A percentile compares a stretch with the other conserved stretches of the same genome.
phyloP scores from a whole-genome alignment of 2,113 vertebrate species.

The Perca fluviatilis region DNA sequence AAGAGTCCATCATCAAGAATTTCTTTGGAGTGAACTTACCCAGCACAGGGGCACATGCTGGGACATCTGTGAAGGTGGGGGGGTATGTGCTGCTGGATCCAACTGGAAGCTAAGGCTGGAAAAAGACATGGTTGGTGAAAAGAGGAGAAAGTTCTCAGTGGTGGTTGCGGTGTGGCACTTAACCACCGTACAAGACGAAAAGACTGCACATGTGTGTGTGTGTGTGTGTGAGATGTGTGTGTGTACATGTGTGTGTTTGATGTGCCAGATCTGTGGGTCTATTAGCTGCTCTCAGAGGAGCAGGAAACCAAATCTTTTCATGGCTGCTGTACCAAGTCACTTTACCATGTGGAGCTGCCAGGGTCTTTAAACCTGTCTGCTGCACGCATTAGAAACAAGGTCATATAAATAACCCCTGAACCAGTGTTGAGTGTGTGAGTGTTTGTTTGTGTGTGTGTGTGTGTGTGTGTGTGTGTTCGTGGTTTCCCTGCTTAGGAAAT shows the following conservation, averaged over 20 bases:
- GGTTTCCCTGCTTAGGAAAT: constrained; percentile 50
- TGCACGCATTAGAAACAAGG: constrained; percentile 54
- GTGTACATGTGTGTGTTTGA: constrained; percentile 32
- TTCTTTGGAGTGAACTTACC: neutral
- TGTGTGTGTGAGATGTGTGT: constrained; percentile 9
- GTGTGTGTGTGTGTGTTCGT: constrained; percentile 10
- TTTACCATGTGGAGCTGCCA: constrained; percentile 49
- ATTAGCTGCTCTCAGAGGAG: constrained; percentile 51
- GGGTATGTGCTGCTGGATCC: neutral
- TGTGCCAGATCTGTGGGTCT: constrained; percentile 46
- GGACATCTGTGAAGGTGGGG: constrained; percentile 33
- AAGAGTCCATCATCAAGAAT: too few species aligned
- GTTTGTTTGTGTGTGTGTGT: constrained; percentile 28
- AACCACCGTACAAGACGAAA: constrained; percentile 25
- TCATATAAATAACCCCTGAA: constrained; percentile 49
- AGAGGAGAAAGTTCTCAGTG: constrained; percentile 15
- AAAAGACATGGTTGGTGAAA: constrained; percentile 38
- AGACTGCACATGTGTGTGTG: neutral
- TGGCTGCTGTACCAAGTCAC: constrained; percentile 50
- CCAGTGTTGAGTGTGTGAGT: neutral
- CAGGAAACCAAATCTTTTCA: constrained; percentile 56
- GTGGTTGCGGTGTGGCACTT: constrained; percentile 38
- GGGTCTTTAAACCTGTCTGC: constrained; percentile 63
- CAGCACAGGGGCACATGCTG: neutral
- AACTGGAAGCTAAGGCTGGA: constrained; percentile 46